Base-by-base conservation (phyloP, 2,797 vertebrate species). In the Rhynchotus rufescens region DNA sequence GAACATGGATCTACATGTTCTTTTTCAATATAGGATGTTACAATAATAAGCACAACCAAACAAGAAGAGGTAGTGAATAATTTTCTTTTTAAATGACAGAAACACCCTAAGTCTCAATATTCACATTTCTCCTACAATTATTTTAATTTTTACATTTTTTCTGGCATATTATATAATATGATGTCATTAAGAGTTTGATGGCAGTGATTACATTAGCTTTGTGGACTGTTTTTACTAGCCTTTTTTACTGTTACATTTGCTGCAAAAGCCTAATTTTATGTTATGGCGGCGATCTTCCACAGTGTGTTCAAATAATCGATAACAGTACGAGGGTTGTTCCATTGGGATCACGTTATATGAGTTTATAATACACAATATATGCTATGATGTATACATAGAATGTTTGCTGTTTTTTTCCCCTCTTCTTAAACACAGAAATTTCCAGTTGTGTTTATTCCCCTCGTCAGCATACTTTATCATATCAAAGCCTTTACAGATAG, bases 381-480 rank as follows among this genome's bases (percentile, higher is more conserved):
- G 90, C 96, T 97, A 98, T 97, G 96, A 97, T 91, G 75, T 96
- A 97, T 96, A 96, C 90, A 93, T 90, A 71, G 94, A 95, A 83
- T 95, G 88, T 90, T 96, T 96, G 95, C 96, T 94, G 86, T 12
- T 97, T 96, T 86, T 54, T 51, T 72, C 71, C 80, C 54, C 75
- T 74, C 83, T 96, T 97, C 97, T 97, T 97, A 97, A 98, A 98
- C 97, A 97, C 95, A 96, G 96, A 97, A 97, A 96, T 97, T 98
- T 98, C 96, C 95, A 91, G 97, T 97, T 97, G 96, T 98, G 97
- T 98, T 98, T 98, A 98, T 98, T 99, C 98, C 98, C 98, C 98
- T 98, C 97, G 98, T 99, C 99, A 99, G 99, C 99, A 99, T 97
- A 98, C 98, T 99, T 98, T 99, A 99, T 99, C 99, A 98, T 98